phyloP scores from a whole-genome alignment of 2,113 vertebrate genomes.

The Amphilophus citrinellus region DNA sequence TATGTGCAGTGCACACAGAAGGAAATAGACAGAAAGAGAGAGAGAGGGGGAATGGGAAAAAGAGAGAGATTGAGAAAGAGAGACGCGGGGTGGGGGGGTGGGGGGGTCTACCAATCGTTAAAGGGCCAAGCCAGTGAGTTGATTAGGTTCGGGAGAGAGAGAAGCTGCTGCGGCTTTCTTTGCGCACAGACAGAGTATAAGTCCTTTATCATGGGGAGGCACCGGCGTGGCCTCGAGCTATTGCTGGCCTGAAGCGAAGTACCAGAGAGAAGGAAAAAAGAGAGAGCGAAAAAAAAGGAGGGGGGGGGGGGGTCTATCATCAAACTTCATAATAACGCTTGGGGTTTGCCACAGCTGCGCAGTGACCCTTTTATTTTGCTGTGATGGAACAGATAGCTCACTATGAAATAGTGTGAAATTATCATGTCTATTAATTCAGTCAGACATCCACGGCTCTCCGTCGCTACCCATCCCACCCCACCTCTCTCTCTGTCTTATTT shows the following conservation, averaged over 20 bases:
- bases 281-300: background rate
- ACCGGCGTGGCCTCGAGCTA: slow-evolving; percentile 94
- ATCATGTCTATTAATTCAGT: slow-evolving; percentile 99
- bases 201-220: slow-evolving; percentile 97
- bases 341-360: slow-evolving; percentile 94
- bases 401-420: slow-evolving; percentile 97
- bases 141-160: slow-evolving; percentile 86
- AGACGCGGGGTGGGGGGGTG: background rate
- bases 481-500: slow-evolving; percentile 56
- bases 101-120: slow-evolving; percentile 64
- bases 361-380: slow-evolving; percentile 90
- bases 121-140: slow-evolving; percentile 83
- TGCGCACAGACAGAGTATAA: slow-evolving; percentile 86
- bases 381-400: slow-evolving; percentile 92
- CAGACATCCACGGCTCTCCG: slow-evolving; percentile 86
- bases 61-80: background rate
- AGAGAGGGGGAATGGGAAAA: slow-evolving; percentile 74
- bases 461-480: slow-evolving; percentile 65
- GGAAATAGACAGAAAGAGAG: slow-evolving; percentile 73
- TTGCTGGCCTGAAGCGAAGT: slow-evolving; percentile 89
- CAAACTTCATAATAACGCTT: slow-evolving; percentile 94
- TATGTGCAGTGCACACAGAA: slow-evolving; percentile 55
- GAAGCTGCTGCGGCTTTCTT: slow-evolving; percentile 86
- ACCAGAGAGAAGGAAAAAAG: slow-evolving; percentile 84
- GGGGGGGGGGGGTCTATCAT: slow-evolving; percentile 85